These are phyloP conservation scores for Poeciliopsis retropinna DNA, from an alignment of 2,113 vertebrate species.

Conservation along the genomic window DNA sequence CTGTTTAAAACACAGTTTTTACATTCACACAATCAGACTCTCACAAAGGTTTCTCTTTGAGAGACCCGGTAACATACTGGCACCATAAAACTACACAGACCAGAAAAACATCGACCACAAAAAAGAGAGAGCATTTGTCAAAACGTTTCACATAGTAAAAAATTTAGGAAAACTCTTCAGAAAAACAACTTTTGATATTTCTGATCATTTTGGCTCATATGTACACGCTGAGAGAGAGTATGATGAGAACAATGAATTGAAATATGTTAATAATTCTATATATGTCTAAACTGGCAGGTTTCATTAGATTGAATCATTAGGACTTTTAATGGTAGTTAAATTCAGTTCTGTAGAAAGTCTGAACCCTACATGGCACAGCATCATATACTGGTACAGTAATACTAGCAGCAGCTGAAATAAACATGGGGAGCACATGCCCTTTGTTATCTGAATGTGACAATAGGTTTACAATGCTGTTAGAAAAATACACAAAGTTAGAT, in stretches of 20 bases:
- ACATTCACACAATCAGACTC: slow-evolving; percentile 36
- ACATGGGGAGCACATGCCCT: neutral
- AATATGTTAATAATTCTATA: slow-evolving; percentile 46
- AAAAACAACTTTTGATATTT: slow-evolving; percentile 59
- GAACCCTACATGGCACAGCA: slow-evolving; percentile 36
- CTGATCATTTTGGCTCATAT: slow-evolving; percentile 65
- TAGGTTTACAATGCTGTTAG: neutral
- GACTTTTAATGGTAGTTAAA: slow-evolving; percentile 11
- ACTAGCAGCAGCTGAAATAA: slow-evolving; percentile 26
- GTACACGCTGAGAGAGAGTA: slow-evolving; percentile 72
- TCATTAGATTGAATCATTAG: slow-evolving; percentile 20
- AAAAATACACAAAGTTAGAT: neutral
- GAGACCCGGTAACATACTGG: slow-evolving; percentile 39
- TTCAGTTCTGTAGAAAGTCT: slow-evolving; percentile 46
- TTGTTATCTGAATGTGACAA: neutral
- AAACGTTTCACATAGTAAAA: slow-evolving; percentile 69
- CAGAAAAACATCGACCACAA: slow-evolving; percentile 20
- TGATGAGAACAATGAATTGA: slow-evolving; percentile 51
- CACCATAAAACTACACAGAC: slow-evolving; percentile 52
- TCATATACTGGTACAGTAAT: slow-evolving; percentile 47
- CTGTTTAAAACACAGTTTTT: slow-evolving; percentile 46
- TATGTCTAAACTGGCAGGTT: slow-evolving; percentile 48
- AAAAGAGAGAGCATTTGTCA: slow-evolving; percentile 34
- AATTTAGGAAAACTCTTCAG: slow-evolving; percentile 60
- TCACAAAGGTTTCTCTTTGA: slow-evolving; percentile 26